Evolutionary conservation across 2,888 invertebrate species (phyloP).

Genomic region (Ctenicera cuprea): DNA sequence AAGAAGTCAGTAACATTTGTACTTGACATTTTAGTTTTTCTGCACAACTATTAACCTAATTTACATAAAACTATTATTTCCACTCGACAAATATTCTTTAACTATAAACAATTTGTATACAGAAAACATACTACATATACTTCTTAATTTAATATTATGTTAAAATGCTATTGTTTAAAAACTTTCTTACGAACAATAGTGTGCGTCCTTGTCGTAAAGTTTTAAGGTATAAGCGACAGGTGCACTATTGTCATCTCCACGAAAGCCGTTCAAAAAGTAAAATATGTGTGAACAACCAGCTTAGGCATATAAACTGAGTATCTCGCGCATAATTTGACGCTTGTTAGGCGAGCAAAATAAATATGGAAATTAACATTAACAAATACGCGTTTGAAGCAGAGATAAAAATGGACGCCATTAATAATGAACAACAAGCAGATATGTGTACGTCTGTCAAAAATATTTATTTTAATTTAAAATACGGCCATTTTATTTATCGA

Average conservation of each 20-base stretch:
- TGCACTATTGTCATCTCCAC: slow-evolving; percentile 20
- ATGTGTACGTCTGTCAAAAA: slow-evolving; percentile 59
- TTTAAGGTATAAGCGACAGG: slow-evolving; percentile 13
- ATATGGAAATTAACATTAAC: slow-evolving; percentile 40
- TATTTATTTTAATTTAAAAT: slow-evolving; percentile 61
- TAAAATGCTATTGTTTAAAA: slow-evolving; percentile 14
- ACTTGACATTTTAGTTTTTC: too few relatives aligned
- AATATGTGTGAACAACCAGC: slow-evolving; percentile 36
- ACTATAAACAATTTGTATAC: too few relatives aligned
- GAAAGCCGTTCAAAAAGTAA: slow-evolving; percentile 10
- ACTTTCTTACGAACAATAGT: slow-evolving; percentile 4
- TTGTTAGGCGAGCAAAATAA: slow-evolving; percentile 36
- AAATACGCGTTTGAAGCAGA: slow-evolving; percentile 32
- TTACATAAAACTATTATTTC: too few relatives aligned
- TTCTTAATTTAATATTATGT: background rate
- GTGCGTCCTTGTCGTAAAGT: slow-evolving; percentile 5
- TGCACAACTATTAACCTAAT: too few relatives aligned
- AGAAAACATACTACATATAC: too few relatives aligned
- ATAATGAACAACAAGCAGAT: slow-evolving; percentile 48
- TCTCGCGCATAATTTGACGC: slow-evolving; percentile 35
- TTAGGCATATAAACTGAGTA: slow-evolving; percentile 27
- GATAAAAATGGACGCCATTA: slow-evolving; percentile 47
- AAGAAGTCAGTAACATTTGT: too few relatives aligned
- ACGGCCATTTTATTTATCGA: slow-evolving; percentile 59
- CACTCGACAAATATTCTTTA: too few relatives aligned